Evolutionary conservation across 2,888 invertebrate genomes (phyloP), one percentile per base, ranked within the genome.

Genomic region (Melolontha melolontha): DNA sequence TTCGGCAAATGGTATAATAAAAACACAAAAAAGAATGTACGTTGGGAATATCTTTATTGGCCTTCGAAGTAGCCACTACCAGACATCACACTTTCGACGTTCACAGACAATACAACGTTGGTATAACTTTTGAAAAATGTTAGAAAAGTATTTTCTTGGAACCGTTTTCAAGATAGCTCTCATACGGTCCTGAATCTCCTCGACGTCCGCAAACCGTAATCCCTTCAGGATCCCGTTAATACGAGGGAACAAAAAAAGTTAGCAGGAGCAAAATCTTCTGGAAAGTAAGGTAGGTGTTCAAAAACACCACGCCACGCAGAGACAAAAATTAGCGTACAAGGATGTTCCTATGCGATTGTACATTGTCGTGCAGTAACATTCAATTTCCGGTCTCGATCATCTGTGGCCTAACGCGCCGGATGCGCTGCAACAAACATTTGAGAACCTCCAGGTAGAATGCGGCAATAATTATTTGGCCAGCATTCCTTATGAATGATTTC

Each of bases 131-230:
- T 47, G 47, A 14, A 47, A 11, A 12, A n/a, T 47, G 47, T 47
- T 16, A 14, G 14, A 14, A 47, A 14, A 14, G 29, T 47, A 12
- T 47, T 47, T 47, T 47, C 47, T 47, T 47, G 14, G n/a, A 47
- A 47, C 47, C 6, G 47, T 47, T 47, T 47, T 47, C 47, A 12
- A 2, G 12, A 47, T 47, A 47, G 47, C 47, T 47, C 12, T 47
- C n/a, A 47, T 14, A 47, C 47, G 47, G 14, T 47, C 6, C 47
- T 47, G 47, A 47, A 47, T 14, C n/a, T 47, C 14, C 47, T 47
- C 14, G 47, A 47, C 16, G 47, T 47, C 14, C 14, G 47, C 47
- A 47, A 47, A 14, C 47, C 47, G 47, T 12, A 6, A 12, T 47
- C n/a, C 6, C 14, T 47, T 47, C 47, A 47, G 12, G 47, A 14